Evolutionary conservation across 2,888 invertebrate genomes (phyloP), one percentile per base, ranked within the genome.

Genomic region (Synergus umbraculus): DNA sequence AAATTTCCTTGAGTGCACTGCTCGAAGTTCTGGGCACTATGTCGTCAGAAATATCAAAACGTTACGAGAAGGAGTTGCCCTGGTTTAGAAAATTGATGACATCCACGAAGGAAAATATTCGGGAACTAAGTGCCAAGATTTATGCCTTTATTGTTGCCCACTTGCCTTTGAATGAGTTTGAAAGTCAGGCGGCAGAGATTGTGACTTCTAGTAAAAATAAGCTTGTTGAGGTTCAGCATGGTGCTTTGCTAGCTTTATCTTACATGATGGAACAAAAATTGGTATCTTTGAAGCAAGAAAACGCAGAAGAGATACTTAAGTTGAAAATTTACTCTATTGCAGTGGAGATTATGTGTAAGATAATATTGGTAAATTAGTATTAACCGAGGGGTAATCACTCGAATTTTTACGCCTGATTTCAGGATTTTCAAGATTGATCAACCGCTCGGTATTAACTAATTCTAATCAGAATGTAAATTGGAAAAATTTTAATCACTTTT

Each of bases 1-100:
- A 94, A 66, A 94, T 95, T 92, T 93, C 96, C 0, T 91, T 98
- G 77, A 95, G 95, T 78, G 97, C 96, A 86, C 93, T 98, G 88
- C 93, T 97, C 85, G 98, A 98, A 92, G 93, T 97, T 37, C 93
- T 97, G n/a, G 97, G 97, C 63, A 96, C 96, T 81, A 94, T 96
- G 12, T 96, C 97, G 0, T 94, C 95, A 37, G 92, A 94, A 79
- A 94, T 97, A 87, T 94, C 95, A 0, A 89, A 94, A 49, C 94
- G 95, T 83, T 95, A 96, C 89, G 92, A 94, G 2, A 94, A 93
- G 49, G 94, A 96, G 22, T 88, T 95, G 15, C 93, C 94, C 7
- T 96, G 96, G 94, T 90, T 97, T 1, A 93, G 94, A 86, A 94
- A 94, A 80, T 92, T 96, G 1, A 93, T 96, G 77, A 94, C 94